Evolutionary conservation across 2,888 invertebrate genomes (phyloP), one percentile per base, ranked within the genome.

Genomic region (Elegia similella): DNA sequence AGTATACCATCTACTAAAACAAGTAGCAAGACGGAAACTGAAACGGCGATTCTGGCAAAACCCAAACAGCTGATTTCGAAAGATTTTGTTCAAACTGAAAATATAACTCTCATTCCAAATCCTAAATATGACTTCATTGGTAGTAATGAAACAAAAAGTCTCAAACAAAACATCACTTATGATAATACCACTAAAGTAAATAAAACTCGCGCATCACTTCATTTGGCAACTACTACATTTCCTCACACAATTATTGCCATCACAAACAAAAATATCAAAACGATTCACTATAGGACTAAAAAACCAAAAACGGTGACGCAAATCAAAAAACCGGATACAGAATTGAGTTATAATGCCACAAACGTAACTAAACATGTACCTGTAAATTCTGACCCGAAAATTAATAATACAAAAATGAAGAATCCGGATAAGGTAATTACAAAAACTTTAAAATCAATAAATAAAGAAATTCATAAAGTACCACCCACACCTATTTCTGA

Each of bases 381-480:
- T 54, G 70, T 68, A 0, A 63, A 55, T 47, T 58, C 64, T 23
- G 70, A 73, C 60, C 56, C 63, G 1, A 68, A 76, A 58, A 74
- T 73, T 15, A 84, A 81, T 46, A 82, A 84, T 65, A 83, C 83
- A 6, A 85, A 80, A 69, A 73, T 75, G 58, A 85, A 82, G 73
- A 61, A 63, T 2, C 59, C 70, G 5, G 79, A 84, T 44, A 86
- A 84, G 65, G 73, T 75, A 56, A 63, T 68, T 44, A 57, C 72
- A 1, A 88, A 88, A 73, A 67, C 78, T 29, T 68, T 90, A 46
- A 92, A 92, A 67, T 92, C 92, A 0, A 86, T 92, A 42, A 92
- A 92, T 63, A 91, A 88, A 68, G 92, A 92, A 75, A 92, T 92
- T 61, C 91, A 92, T 58, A 89, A 91, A 76, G 79, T 89, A 69